Evolutionary conservation across 2,888 invertebrate genomes (phyloP), one percentile per base, ranked within the genome.

Genomic region (Shargacucullia verbasci): DNA sequence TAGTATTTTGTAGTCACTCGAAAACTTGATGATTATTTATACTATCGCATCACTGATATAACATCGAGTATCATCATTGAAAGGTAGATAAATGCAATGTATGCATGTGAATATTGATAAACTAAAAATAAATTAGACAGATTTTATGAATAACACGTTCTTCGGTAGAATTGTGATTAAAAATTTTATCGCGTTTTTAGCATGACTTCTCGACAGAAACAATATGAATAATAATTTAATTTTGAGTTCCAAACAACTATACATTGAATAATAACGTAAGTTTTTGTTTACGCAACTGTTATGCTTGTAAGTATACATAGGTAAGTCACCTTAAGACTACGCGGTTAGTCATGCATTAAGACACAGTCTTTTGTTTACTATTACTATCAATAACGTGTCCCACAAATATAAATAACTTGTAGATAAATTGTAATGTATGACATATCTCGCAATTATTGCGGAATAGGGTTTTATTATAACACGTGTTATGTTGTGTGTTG

Each of bases 291-390:
- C 13, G 9, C 40, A 40, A 45, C 35, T 37, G 27, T 33, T 54
- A n/a, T n/a, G n/a, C n/a, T n/a, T n/a, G n/a, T n/a, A n/a, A n/a
- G n/a, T n/a, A n/a, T n/a, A n/a, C n/a, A n/a, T 39, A 20, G 13
- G 33, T 13, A 20, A 45, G 31, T 50, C 50, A 55, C 41, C 40
- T 67, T 40, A 38, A 11, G 7, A 35, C 20, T 47, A 52, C 44
- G 46, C 37, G 35, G 15, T 40, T 0, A 48, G 8, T 25, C 14
- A 54, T 62, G 40, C 34, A 67, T 37, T 31, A 43, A 14, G 4
- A 2, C 2, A 14, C 35, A 37, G 15, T 12, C 13, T 43, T 43
- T 59, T 65, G 49, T 59, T 39, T 39, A 20, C n/a, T 14, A 39
- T 39, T 39, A 20, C n/a, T 14, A 39, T 9, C 15, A 54, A 47